phyloP scores from a whole-genome alignment of 2,888 invertebrate species.

The Drosophila incognita region DNA sequence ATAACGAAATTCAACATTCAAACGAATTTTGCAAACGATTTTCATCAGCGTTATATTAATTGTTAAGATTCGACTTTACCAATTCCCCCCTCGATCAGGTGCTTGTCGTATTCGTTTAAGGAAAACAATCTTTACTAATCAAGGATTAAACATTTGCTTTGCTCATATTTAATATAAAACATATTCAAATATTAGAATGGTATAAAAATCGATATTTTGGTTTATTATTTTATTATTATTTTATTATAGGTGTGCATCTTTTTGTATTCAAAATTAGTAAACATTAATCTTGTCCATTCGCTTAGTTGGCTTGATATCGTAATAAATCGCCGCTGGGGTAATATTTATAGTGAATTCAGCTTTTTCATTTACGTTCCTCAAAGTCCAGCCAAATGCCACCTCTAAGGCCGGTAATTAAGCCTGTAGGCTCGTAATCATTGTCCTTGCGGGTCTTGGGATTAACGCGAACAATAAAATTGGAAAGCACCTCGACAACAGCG shows the following conservation, averaged over 20 bases:
- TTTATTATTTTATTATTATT: too few species aligned
- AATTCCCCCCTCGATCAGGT: not conserved
- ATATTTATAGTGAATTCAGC: not conserved
- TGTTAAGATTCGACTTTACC: too few species aligned
- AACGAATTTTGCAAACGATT: not conserved
- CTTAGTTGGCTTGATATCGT: not conserved
- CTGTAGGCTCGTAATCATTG: conserved; percentile 71
- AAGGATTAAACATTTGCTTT: not conserved
- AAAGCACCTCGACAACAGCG: conserved; percentile 79
- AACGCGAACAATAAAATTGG: conserved; percentile 79
- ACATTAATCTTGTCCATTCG: too few species aligned
- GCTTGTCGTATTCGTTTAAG: not conserved
- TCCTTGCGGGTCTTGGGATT: conserved; percentile 81
- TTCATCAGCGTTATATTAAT: not conserved
- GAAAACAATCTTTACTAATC: not conserved
- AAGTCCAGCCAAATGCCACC: conserved; percentile 82
- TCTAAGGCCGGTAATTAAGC: conserved; percentile 66
- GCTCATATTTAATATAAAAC: not conserved
- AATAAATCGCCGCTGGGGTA: not conserved
- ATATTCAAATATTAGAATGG: not conserved
- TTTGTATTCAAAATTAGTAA: not conserved
- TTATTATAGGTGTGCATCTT: too few species aligned
- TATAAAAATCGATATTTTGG: not conserved
- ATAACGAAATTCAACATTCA: not conserved
- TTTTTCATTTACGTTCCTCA: conserved; percentile 45